These are phyloP conservation scores for Rotaria macrura DNA, from an alignment of 2,888 invertebrate genomes.

Conservation along the genomic window DNA sequence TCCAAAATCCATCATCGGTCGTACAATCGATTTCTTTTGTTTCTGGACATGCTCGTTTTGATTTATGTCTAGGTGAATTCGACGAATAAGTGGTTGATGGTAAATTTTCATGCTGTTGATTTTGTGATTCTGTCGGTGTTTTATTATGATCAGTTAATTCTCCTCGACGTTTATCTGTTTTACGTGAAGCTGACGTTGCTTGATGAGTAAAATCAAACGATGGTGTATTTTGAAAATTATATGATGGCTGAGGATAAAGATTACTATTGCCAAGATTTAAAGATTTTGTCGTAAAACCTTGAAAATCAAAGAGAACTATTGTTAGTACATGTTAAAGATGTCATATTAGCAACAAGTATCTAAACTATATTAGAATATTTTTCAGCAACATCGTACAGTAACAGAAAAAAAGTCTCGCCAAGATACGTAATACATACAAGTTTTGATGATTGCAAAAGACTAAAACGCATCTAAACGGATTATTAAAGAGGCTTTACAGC, in stretches of 20 bases:
- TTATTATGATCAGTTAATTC: conserved; percentile 5
- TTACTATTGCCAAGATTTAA: neutral
- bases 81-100: neutral
- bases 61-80: neutral
- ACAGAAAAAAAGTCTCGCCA: no score
- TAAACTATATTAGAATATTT: no score
- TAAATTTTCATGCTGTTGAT: neutral
- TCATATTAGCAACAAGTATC: no score
- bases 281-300: neutral
- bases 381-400: no score
- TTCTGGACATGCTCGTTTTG: conserved; percentile 8
- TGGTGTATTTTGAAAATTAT: conserved; percentile 1
- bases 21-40: conserved; percentile 2
- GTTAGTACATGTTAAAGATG: no score
- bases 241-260: neutral
- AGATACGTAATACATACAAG: no score
- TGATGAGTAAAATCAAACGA: conserved; percentile 13
- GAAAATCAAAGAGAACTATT: neutral
- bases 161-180: neutral
- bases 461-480: no score
- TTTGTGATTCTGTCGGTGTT: neutral
- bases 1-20: neutral
- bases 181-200: neutral
- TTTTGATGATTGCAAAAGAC: no score
- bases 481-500: no score